Evolutionary conservation across 2,888 invertebrate genomes (phyloP).

Genomic region (Mythimna pallens): DNA sequence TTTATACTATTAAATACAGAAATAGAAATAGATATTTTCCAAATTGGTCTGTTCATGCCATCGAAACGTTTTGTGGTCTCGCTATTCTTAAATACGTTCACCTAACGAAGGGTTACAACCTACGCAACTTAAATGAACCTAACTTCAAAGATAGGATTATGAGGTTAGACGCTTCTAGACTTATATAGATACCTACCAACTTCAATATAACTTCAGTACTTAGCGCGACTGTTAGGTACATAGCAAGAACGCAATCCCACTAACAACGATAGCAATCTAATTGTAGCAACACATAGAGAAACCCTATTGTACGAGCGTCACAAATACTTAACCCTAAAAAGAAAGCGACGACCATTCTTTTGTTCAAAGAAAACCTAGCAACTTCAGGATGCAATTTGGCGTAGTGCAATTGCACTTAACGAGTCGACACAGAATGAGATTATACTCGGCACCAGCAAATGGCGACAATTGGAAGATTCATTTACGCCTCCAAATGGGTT

Average conservation of each 20-base stretch:
- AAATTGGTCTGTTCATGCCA: neutral
- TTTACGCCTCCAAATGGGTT: slow-evolving; percentile 64
- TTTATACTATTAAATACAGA: neutral
- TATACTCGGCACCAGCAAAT: slow-evolving; percentile 67
- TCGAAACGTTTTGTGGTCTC: slow-evolving; percentile 1
- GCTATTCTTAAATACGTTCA: neutral
- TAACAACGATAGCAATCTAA: slow-evolving; percentile 55
- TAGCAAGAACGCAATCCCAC: slow-evolving; percentile 29
- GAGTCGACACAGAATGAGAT: slow-evolving; percentile 73
- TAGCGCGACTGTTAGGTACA: slow-evolving; percentile 31
- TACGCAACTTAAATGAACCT: slow-evolving; percentile 21
- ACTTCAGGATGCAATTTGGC: slow-evolving; percentile 68
- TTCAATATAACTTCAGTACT: slow-evolving; percentile 43
- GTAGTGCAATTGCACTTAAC: slow-evolving; percentile 72
- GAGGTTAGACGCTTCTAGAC: slow-evolving; percentile 25
- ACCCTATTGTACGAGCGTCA: slow-evolving; percentile 52
- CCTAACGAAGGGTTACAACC: slow-evolving; percentile 5
- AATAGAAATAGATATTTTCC: neutral
- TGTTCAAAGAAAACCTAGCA: slow-evolving; percentile 63
- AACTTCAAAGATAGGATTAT: slow-evolving; percentile 24
- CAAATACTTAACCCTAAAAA: slow-evolving; percentile 61
- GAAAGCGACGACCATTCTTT: slow-evolving; percentile 62
- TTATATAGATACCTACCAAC: slow-evolving; percentile 9
- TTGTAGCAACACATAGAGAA: slow-evolving; percentile 49
- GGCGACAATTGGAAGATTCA: slow-evolving; percentile 72